Base-by-base conservation (phyloP, 2,888 invertebrate species). In the Trachelus tabidus region DNA sequence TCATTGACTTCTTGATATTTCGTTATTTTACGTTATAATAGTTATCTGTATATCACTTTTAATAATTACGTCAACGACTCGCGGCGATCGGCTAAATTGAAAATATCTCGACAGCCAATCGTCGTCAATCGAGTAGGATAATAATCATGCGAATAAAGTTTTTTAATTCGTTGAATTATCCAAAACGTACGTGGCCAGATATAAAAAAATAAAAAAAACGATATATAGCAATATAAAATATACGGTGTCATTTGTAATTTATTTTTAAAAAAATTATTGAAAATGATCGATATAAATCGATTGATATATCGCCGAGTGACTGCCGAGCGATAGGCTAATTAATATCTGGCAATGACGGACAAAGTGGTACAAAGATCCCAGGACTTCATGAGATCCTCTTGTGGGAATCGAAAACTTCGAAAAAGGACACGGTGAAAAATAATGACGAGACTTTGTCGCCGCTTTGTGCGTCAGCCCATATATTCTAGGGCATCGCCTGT, bases 281-380 rank as follows among this genome's bases (percentile, higher is more conserved):
- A 15, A 76, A 78, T n/a, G 69, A 76, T 69, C 69, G 30, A 69
- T 33, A 33, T 30, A 15, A 15, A 33, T 33, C 11, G 69, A 30
- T 69, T 30, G 30, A 33, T 69, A 12, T 77, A 74, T 82, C 81
- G 79, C 74, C 79, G 79, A 77, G 79, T 80, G 79, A 80, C 79
- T 82, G 73, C 76, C 80, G 81, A 82, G 40, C 81, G 79, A 80
- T 81, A 78, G 79, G 76, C 80, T 76, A 77, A 77, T 82, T 73
- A 40, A 40, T 40, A 40, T 40, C 40, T 40, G 40, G 40, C 15
- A 15, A 40, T 40, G 40, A 15, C 40, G 40, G 40, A 40, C 40
- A 40, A 40, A 79, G 79, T 78, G 80, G 78, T 80, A 77, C 82
- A 83, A 83, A 85, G 85, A 81, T 84, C 84, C 85, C 86, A 83